A percentile compares a stretch with the other conserved stretches of the same genome.
Conservation (phyloP, 2,797 vertebrate genomes). For the Masticophis lateralis region DNA sequence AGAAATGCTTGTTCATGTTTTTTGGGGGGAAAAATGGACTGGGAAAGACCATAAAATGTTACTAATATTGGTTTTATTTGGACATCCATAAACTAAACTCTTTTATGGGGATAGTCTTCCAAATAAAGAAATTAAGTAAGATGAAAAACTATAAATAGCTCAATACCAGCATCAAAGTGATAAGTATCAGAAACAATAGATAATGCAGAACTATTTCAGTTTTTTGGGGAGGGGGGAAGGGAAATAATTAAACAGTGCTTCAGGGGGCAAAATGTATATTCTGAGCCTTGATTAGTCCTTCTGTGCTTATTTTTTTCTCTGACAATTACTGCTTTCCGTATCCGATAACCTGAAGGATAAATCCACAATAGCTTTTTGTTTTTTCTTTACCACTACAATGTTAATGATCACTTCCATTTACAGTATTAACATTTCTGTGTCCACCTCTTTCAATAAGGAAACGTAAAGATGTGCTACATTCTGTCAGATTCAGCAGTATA, state of each 20-base stretch:
- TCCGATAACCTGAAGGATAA: not conserved
- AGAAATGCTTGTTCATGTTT: not conserved
- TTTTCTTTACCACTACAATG: not conserved
- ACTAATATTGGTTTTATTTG: not conserved
- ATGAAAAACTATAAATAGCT: not conserved
- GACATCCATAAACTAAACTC: not conserved
- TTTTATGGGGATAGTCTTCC: not conserved
- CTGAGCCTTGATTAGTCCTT: not conserved
- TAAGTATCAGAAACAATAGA: not conserved
- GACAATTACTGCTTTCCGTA: not conserved
- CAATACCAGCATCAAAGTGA: not conserved
- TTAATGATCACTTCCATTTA: not conserved
- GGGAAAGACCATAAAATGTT: not conserved
- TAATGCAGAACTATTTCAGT: not conserved
- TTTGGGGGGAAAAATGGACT: not conserved
- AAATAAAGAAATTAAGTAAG: not conserved
- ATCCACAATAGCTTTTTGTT: not conserved
- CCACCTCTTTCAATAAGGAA: not conserved
- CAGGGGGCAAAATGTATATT: not conserved
- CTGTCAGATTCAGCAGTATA: not conserved
- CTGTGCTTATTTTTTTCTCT: not conserved
- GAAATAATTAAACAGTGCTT: too few relatives aligned
- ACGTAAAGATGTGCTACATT: not conserved
- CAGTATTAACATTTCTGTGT: not conserved
- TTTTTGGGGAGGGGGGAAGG: accelerated